A percentile compares a stretch with the other conserved stretches of the same genome.
phyloP scores from a whole-genome alignment of 2,888 invertebrate species.

The Tachina fera region DNA sequence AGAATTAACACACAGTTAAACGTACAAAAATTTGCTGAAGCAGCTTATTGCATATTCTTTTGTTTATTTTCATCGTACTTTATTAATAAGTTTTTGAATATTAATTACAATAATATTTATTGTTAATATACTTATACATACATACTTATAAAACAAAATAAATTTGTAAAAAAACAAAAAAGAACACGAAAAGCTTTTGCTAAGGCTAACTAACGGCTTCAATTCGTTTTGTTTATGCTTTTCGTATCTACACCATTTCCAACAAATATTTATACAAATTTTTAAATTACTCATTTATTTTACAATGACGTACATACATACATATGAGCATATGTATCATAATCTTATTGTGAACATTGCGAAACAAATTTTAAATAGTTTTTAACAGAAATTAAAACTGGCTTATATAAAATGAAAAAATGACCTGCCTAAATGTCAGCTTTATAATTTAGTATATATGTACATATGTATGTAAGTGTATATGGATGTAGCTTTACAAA shows the following conservation, averaged over 20 bases:
- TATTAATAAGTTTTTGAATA: constrained; percentile 60
- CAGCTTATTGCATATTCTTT: neutral
- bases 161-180: constrained; percentile 43
- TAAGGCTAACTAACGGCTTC: constrained; percentile 59
- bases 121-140: constrained; percentile 49
- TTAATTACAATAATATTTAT: constrained; percentile 61
- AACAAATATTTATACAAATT: neutral
- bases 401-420: no score
- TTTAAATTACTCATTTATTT: neutral
- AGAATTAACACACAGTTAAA: neutral
- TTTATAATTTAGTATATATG: neutral
- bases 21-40: neutral
- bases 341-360: neutral
- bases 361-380: neutral
- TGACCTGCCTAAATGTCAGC: no score
- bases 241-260: constrained; percentile 44
- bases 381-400: no score
- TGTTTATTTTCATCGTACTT: constrained; percentile 38
- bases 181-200: constrained; percentile 56
- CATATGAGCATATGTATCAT: neutral
- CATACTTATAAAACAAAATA: constrained; percentile 31
- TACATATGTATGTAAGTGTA: neutral
- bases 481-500: neutral
- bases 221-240: constrained; percentile 4
- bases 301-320: neutral